phyloP scores from a whole-genome alignment of 2,113 vertebrate species.

The Pachycephala philippinensis region DNA sequence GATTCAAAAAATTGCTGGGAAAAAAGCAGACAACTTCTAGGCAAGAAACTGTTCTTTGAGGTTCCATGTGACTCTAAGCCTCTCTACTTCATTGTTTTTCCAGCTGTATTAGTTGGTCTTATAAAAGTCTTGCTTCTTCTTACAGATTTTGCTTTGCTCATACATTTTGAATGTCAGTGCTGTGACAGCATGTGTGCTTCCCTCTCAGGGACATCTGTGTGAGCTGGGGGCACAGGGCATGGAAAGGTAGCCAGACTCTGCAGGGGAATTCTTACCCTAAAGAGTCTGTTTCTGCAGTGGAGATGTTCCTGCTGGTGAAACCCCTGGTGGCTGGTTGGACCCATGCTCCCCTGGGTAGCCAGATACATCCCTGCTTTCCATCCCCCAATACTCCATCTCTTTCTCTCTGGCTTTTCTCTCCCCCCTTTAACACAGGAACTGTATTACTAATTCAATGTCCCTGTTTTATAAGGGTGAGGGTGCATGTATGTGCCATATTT shows the following conservation, averaged over 20 bases:
- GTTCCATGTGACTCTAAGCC: not conserved
- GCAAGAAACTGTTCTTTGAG: not conserved
- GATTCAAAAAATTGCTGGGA: not conserved
- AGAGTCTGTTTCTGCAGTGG: not conserved
- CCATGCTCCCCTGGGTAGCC: not conserved
- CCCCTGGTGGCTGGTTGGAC: not conserved
- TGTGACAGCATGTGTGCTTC: not conserved
- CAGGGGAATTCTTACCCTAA: not conserved
- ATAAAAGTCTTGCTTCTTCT: not conserved
- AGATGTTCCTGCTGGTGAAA: not conserved
- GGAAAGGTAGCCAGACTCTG: not conserved
- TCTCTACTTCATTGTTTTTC: not conserved
- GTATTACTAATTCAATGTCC: not conserved
- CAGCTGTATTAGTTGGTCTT: not conserved
- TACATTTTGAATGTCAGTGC: not conserved
- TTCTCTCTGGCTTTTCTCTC: not conserved
- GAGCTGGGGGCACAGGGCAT: not conserved
- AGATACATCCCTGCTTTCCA: not conserved
- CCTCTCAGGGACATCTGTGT: fast-evolving
- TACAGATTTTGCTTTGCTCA: not conserved
- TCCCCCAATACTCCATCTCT: not conserved
- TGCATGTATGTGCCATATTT: not conserved
- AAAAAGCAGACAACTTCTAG: not conserved
- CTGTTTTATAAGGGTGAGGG: not conserved
- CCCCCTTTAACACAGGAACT: not conserved